A percentile compares a stretch with the other conserved stretches of the same genome.
Evolutionary conservation across 2,113 vertebrate species (phyloP).

Genomic region (Regulus satrapa): DNA sequence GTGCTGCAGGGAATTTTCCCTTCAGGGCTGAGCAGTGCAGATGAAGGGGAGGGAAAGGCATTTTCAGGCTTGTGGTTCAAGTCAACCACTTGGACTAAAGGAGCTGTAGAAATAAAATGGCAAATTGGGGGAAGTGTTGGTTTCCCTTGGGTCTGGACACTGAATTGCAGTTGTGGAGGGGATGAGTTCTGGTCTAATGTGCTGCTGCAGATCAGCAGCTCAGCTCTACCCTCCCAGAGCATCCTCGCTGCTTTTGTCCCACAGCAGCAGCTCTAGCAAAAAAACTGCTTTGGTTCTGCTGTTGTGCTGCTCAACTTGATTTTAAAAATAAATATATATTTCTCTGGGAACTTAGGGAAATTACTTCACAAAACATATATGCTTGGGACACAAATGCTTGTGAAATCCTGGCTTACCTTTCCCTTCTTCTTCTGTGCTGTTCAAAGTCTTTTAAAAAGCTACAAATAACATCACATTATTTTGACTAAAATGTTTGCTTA

Average conservation of each 20-base stretch:
- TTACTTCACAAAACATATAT: not conserved
- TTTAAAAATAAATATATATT: not conserved
- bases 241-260: not conserved
- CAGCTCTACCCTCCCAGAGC: not conserved
- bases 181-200: not conserved
- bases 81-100: not conserved
- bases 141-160: not conserved
- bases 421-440: not conserved
- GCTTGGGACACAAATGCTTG: not conserved
- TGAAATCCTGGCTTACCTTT: not conserved
- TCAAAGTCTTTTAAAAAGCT: not conserved
- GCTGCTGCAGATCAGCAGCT: not conserved
- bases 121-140: not conserved
- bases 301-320: not conserved
- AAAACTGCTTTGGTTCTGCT: not conserved
- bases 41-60: not conserved
- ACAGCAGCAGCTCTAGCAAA: not conserved
- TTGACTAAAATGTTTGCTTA: not conserved
- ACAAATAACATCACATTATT: accelerated
- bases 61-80: not conserved
- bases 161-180: not conserved
- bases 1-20: not conserved
- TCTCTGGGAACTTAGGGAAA: not conserved
- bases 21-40: not conserved
- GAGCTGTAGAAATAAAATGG: not conserved